Evolutionary conservation across 2,113 vertebrate genomes (phyloP).

Genomic region (Craseonycteris thonglongyai): DNA sequence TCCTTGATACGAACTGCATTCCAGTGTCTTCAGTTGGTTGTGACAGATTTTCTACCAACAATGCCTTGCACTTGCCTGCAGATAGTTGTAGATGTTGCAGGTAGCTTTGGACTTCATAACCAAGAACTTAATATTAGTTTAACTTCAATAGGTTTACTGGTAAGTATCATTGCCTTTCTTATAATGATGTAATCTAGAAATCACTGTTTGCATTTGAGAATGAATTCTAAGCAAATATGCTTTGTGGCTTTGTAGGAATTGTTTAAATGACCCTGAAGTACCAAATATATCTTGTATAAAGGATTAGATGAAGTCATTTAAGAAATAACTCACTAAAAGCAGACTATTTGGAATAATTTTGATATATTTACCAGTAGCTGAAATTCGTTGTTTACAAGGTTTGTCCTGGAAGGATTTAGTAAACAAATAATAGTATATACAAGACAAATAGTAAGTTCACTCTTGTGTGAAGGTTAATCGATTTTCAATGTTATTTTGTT

Average conservation of each 20-base stretch:
- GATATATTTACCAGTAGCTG: neutral
- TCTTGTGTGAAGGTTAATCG: neutral
- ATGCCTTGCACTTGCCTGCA: slow-evolving; percentile 99
- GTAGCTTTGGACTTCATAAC: slow-evolving; percentile 98
- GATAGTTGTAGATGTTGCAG: slow-evolving; percentile 97
- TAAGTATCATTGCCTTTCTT: slow-evolving; percentile 75
- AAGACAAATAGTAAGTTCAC: neutral
- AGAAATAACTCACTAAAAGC: neutral
- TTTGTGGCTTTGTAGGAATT: neutral
- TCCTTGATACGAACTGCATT: slow-evolving; percentile 98
- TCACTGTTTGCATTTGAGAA: neutral
- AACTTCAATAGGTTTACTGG: slow-evolving; percentile 97
- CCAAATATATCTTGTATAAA: neutral
- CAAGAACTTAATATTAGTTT: slow-evolving; percentile 99
- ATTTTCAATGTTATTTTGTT: neutral
- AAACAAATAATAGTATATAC: neutral
- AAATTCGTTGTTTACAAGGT: neutral
- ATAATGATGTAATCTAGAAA: neutral
- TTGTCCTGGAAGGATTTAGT: neutral
- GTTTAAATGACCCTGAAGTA: slow-evolving; percentile 7
- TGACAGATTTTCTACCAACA: slow-evolving; percentile 98
- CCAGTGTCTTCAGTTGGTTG: slow-evolving; percentile 99
- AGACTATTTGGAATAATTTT: slow-evolving; percentile 13
- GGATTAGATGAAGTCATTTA: neutral
- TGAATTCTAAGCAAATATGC: neutral